These are phyloP conservation scores for Hafferia zeledoni DNA, from an alignment of 2,797 vertebrate species.

Conservation along the genomic window DNA sequence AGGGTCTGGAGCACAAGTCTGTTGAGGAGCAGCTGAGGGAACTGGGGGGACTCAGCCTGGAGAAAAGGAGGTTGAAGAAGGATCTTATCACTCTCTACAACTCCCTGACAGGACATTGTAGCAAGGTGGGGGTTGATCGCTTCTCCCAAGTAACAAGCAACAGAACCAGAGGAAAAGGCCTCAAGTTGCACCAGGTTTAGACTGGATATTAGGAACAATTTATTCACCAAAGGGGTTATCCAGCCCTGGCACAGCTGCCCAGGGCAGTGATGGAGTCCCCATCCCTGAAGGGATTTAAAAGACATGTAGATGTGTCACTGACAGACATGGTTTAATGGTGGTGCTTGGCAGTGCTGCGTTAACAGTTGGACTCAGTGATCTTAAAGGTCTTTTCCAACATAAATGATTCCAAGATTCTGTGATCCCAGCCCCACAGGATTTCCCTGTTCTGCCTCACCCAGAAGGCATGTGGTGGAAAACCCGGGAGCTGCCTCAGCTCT, in stretches of 20 bases:
- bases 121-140: too few relatives aligned
- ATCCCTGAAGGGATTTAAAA: not conserved
- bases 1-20: not conserved
- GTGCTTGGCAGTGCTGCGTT: not conserved
- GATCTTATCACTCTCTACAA: not conserved
- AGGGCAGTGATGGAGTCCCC: not conserved
- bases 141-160: rapidly evolving
- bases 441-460: not conserved
- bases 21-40: not conserved
- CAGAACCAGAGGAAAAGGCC: not conserved
- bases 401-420: not conserved
- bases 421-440: rapidly evolving
- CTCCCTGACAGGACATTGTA: not conserved
- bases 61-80: not conserved
- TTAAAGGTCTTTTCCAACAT: not conserved
- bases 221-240: not conserved
- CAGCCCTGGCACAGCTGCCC: not conserved
- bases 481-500: not conserved
- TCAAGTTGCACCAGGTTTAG: not conserved
- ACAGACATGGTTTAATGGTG: not conserved
- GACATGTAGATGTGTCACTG: rapidly evolving
- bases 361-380: rapidly evolving
- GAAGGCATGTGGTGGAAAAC: not conserved
- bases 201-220: too few relatives aligned
- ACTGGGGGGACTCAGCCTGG: not conserved